phyloP scores from a whole-genome alignment of 2,113 vertebrate genomes.

The Misgurnus mizolepis region DNA sequence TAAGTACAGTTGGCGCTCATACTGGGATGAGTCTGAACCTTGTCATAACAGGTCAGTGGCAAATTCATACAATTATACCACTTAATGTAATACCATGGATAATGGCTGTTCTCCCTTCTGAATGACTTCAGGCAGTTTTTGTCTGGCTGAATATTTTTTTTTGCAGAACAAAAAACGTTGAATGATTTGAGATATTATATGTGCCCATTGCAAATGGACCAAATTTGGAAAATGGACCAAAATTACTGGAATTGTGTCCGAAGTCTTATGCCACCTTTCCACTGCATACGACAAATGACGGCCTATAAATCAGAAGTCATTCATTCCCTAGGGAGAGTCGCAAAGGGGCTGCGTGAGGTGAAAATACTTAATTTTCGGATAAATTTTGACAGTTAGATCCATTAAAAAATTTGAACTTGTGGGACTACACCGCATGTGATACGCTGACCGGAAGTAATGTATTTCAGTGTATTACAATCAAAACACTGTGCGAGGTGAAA shows the following conservation, averaged over 20 bases:
- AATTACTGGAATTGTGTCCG: neutral
- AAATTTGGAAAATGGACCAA: neutral
- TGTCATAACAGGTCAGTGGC: neutral
- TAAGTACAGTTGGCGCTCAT: neutral
- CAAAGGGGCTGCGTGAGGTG: too few species aligned
- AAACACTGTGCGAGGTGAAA: too few species aligned
- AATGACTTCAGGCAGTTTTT: neutral
- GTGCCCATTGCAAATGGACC: neutral
- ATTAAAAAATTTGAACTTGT: too few species aligned
- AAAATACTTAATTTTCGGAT: too few species aligned
- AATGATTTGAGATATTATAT: neutral
- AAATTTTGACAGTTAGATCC: too few species aligned
- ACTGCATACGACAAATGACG: too few species aligned
- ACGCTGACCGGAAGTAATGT: too few species aligned
- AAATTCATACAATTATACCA: conserved; percentile 28
- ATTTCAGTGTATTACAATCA: too few species aligned
- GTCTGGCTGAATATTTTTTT: neutral
- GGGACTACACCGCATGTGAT: too few species aligned
- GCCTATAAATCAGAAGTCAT: too few species aligned
- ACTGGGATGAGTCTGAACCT: conserved; percentile 16
- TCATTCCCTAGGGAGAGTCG: too few species aligned
- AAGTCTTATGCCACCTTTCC: too few species aligned
- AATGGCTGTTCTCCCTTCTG: neutral
- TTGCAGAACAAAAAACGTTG: neutral
- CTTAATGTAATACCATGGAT: conserved; percentile 17